Conservation (phyloP, 2,888 invertebrate species). For the Megamerina dolium region DNA sequence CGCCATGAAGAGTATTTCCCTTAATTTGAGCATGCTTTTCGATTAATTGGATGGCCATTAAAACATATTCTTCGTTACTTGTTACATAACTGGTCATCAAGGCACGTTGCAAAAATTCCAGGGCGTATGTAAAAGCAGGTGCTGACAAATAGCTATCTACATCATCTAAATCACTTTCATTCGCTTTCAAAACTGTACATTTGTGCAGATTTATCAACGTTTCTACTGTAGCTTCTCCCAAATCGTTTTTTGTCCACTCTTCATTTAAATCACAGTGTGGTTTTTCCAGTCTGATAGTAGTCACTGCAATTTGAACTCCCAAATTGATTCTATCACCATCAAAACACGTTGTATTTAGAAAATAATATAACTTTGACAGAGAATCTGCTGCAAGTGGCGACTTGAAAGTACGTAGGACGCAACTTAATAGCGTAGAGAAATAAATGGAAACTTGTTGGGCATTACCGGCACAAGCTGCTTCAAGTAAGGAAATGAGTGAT, state of each 20-base stretch:
- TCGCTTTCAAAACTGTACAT: conserved; percentile 49
- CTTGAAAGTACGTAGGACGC: conserved; percentile 53
- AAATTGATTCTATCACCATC: conserved; percentile 48
- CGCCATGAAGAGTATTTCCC: conserved; percentile 42
- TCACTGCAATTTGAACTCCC: conserved; percentile 61
- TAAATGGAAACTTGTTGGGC: conserved; percentile 38
- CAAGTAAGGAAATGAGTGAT: conserved; percentile 38
- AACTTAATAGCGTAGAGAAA: conserved; percentile 38
- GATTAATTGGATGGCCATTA: conserved; percentile 61
- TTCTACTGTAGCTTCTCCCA: conserved; percentile 59
- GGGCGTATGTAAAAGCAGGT: conserved; percentile 76
- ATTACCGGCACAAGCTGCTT: conserved; percentile 42
- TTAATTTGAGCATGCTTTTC: conserved; percentile 67
- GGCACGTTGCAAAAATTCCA: conserved; percentile 68
- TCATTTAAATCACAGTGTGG: conserved; percentile 75
- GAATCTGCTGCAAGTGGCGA: conserved; percentile 74
- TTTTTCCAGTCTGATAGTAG: conserved; percentile 67
- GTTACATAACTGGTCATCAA: conserved; percentile 50
- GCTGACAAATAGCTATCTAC: conserved; percentile 46
- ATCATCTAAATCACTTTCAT: conserved; percentile 27
- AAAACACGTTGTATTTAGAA: conserved; percentile 57
- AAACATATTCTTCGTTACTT: conserved; percentile 54
- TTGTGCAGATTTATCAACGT: conserved; percentile 53
- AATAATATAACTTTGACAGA: conserved; percentile 57
- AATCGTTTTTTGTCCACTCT: conserved; percentile 69